Evolutionary conservation across 2,113 vertebrate species (phyloP), one percentile per base, ranked within the genome.

Genomic region (Catharus fuscescens): DNA sequence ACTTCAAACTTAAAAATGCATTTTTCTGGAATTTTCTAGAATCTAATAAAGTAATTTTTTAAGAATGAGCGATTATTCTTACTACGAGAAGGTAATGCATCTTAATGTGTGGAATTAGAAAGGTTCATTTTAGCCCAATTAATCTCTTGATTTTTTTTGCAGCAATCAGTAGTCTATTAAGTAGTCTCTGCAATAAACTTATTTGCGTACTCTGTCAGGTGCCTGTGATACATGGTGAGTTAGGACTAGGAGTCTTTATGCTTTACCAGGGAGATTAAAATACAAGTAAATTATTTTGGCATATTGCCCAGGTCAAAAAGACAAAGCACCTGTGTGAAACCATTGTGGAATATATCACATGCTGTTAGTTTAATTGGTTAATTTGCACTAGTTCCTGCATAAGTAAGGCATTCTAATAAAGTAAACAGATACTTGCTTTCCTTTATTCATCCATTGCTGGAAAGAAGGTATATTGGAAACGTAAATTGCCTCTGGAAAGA

Each of bases 61-160:
- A 73, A 71, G 72, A 88, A 82, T 79, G 40, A 94, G n/a, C 64
- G 80, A 16, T 76, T 93, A 57, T 71, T 94, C 54, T 92, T 96
- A 54, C n/a, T 47, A 59, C 47, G 59, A 74, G 59, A 85, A 70
- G 21, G 53, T 80, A 53, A 88, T 70, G 42, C 74, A n/a, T 88
- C 52, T 80, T 72, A 65, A 60, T 78, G 40, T 38, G 36, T 79
- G 32, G 80, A 62, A 52, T 88, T 53, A 74, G 45, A 87, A 70
- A 79, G 36, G 19, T 59, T 94, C 48, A 73, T 82, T 80, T 85
- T 78, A 80, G 62, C 84, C 70, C 67, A 54, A 1, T 91, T 77
- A 1, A 34, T 86, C 47, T 81, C 38, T 72, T 84, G 77, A 86
- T 95, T 96, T 96, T 88, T 47, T 65, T 91, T 86, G 67, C 45